Base-by-base conservation (phyloP, 2,113 vertebrate genomes). In the Turnix velox region DNA sequence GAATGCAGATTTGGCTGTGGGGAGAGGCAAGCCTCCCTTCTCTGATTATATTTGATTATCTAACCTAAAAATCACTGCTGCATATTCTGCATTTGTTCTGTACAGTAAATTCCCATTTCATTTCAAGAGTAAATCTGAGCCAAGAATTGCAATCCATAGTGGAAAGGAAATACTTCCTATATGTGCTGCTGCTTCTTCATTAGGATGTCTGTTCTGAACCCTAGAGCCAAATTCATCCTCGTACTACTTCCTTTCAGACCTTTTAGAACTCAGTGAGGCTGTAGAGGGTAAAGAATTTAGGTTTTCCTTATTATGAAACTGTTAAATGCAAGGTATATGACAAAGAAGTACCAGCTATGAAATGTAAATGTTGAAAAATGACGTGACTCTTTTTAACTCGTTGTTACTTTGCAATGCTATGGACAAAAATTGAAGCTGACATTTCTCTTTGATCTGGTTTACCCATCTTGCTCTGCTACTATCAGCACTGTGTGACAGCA, bases 381-480 rank as follows among this genome's bases (percentile, higher is more conserved):
- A 73, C 88, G 88, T 68, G 89, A 66, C 63, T 93, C 61, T 89
- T 42, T 93, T 96, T 93, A 95, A 93, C 84, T 89, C 87, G 71
- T 62, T 92, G 81, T 89, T 95, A 49, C 89, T 95, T 91, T 85
- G 45, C 82, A 88, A 55, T 74, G 68, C 75, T 59, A 57, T 80
- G 94, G 93, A 95, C 93, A 96, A 94, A 96, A 94, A 96, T 93
- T 94, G 85, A 63, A 96, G 88, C 88, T 95, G 96, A 96, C 90
- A 46, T 88, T 95, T 94, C 85, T 92, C 94, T 96, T 95, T 95
- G 94, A 95, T 96, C 94, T 95, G 55, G 85, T 95, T 96, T 95
- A 93, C 93, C 82, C 92, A 96, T 94, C 96, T 95, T 0, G 0
- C 75, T 93, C 85, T 77, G 75, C 93, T 95, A 88, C 88, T 95